phyloP scores from a whole-genome alignment of 2,797 vertebrate species.

The Amphiprion clarkii region DNA sequence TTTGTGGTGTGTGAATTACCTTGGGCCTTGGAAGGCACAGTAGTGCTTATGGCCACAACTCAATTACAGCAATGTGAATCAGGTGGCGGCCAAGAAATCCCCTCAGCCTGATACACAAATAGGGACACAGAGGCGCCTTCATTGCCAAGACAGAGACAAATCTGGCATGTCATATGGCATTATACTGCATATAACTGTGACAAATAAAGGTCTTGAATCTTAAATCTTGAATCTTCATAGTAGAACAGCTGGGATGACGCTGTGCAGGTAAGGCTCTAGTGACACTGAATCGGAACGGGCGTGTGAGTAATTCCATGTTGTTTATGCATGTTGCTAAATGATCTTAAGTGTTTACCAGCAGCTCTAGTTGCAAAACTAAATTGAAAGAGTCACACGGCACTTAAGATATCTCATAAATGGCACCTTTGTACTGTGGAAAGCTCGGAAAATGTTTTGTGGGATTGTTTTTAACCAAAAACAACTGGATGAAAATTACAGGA shows the following conservation, averaged over 20 bases:
- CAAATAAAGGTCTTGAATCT: too few relatives aligned
- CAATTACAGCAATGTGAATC: slow-evolving; percentile 85
- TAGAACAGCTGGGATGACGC: slow-evolving; percentile 38
- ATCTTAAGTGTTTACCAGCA: slow-evolving; percentile 28
- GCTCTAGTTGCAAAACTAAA: slow-evolving; percentile 34
- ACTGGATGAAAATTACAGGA: slow-evolving; percentile 54
- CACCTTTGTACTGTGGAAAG: slow-evolving; percentile 42
- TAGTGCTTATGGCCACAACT: slow-evolving; percentile 78
- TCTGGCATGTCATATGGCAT: slow-evolving; percentile 56
- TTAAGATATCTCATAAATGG: slow-evolving; percentile 44
- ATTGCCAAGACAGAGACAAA: slow-evolving; percentile 62
- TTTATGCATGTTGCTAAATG: slow-evolving; percentile 19
- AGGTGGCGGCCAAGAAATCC: slow-evolving; percentile 82
- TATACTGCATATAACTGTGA: too few relatives aligned
- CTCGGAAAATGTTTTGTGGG: slow-evolving; percentile 35
- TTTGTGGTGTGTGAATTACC: slow-evolving; percentile 82
- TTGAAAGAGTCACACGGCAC: slow-evolving; percentile 52
- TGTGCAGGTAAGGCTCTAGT: slow-evolving; percentile 17
- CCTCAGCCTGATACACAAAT: slow-evolving; percentile 70
- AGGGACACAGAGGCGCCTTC: slow-evolving; percentile 77
- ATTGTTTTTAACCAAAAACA: slow-evolving; percentile 50
- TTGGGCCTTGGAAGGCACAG: slow-evolving; percentile 70
- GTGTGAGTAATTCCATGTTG: slow-evolving; percentile 45
- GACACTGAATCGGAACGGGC: slow-evolving; percentile 13
- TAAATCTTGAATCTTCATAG: slow-evolving; percentile 18